Conservation (phyloP, 2,797 vertebrate species). For the Pagetopsis macropterus region DNA sequence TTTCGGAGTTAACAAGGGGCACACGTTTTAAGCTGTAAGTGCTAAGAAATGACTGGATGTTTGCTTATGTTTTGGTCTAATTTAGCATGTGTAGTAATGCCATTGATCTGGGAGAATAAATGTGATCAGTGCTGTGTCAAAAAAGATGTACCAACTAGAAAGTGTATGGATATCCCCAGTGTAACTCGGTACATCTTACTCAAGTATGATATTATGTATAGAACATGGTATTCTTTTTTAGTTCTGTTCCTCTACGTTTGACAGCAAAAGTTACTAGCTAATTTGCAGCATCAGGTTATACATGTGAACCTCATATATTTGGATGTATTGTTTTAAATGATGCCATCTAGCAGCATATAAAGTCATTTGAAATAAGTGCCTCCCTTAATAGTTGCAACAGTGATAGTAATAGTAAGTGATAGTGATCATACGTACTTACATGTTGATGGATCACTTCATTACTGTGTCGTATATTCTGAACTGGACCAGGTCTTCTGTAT, state of each 20-base stretch:
- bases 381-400: background rate
- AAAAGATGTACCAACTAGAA: background rate
- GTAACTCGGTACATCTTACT: background rate
- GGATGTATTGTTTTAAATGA: background rate
- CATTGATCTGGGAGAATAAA: background rate
- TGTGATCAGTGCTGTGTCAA: background rate
- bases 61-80: background rate
- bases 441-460: background rate
- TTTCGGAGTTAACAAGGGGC: constrained; percentile 7
- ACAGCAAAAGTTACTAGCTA: background rate
- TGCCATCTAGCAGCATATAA: background rate
- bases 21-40: constrained; percentile 30
- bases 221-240: background rate
- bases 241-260: background rate
- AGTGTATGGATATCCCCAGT: background rate
- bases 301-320: background rate
- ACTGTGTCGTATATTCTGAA: background rate
- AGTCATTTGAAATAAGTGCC: background rate
- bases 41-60: background rate
- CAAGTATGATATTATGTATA: background rate
- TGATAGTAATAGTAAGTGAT: too few species aligned
- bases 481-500: background rate
- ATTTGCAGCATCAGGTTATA: background rate
- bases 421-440: background rate
- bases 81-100: background rate